Percentiles rank a stretch among this genome's conserved stretches.
Conservation (phyloP, 2,888 invertebrate genomes). For the Hydriomena furcata region DNA sequence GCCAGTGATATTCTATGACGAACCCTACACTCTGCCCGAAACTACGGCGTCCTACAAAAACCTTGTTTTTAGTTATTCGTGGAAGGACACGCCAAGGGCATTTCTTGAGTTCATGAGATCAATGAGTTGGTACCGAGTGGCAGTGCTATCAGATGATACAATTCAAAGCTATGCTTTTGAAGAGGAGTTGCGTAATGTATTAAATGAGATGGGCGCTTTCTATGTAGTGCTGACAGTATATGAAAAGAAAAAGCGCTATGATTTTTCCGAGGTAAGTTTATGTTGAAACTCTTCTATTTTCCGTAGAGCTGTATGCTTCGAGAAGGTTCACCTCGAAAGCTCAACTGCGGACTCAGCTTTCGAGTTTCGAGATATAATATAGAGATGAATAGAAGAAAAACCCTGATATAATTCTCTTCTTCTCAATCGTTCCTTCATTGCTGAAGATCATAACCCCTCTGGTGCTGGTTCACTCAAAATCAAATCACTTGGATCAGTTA, state of each 20-base stretch:
- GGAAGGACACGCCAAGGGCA: neutral
- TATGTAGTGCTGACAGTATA: slow-evolving; percentile 35
- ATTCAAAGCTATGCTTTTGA: slow-evolving; percentile 42
- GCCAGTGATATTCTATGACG: slow-evolving; percentile 14
- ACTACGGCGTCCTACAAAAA: slow-evolving; percentile 9
- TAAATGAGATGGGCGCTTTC: slow-evolving; percentile 30
- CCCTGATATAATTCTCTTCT: too few relatives aligned
- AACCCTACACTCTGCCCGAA: neutral
- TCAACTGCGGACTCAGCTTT: too few relatives aligned
- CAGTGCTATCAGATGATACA: slow-evolving; percentile 48
- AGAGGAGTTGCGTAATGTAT: slow-evolving; percentile 33
- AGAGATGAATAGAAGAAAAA: too few relatives aligned
- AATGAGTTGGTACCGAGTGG: slow-evolving; percentile 44
- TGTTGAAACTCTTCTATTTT: too few relatives aligned
- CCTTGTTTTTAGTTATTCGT: neutral
- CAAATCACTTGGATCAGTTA: too few relatives aligned
- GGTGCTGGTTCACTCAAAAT: too few relatives aligned
- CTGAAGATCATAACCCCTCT: too few relatives aligned
- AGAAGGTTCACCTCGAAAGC: too few relatives aligned
- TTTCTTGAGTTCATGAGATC: slow-evolving; percentile 35
- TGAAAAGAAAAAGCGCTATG: slow-evolving; percentile 16
- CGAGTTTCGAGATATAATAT: too few relatives aligned
- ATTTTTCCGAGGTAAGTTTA: slow-evolving; percentile 37
- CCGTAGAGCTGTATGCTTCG: too few relatives aligned
- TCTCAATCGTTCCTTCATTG: too few relatives aligned